These are phyloP conservation scores for Muscina levida DNA, from an alignment of 2,888 invertebrate genomes.

Conservation along the genomic window DNA sequence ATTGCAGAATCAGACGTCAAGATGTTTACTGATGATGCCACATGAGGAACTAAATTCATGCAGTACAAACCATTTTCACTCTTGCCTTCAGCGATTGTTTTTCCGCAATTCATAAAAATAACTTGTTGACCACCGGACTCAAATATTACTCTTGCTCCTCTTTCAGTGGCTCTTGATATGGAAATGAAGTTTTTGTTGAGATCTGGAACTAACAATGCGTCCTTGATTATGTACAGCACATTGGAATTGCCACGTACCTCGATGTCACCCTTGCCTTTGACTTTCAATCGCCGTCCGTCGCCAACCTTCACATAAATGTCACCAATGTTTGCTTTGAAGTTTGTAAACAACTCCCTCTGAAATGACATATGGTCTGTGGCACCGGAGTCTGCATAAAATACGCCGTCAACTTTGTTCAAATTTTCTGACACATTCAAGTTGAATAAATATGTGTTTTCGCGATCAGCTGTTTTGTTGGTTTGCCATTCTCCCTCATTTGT, in stretches of 20 bases:
- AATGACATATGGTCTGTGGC: constrained; percentile 59
- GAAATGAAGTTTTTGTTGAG: constrained; percentile 37
- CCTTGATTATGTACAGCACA: constrained; percentile 45
- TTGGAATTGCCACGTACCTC: constrained; percentile 11
- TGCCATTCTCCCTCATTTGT: no score
- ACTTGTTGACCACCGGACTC: constrained; percentile 59
- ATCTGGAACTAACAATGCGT: constrained; percentile 51
- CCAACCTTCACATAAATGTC: constrained; percentile 44
- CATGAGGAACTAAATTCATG: no score
- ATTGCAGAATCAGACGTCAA: no score
- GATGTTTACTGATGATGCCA: no score
- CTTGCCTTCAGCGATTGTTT: constrained; percentile 57
- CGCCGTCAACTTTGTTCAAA: constrained; percentile 13
- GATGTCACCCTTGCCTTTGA: constrained; percentile 44
- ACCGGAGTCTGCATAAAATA: constrained; percentile 62
- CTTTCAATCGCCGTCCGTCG: constrained; percentile 35
- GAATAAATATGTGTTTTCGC: constrained; percentile 34
- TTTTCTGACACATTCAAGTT: constrained; percentile 28
- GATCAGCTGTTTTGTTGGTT: background rate
- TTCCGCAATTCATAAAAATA: constrained; percentile 49
- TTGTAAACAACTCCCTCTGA: constrained; percentile 33
- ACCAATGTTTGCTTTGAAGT: constrained; percentile 6
- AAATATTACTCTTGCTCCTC: constrained; percentile 58
- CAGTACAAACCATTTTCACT: constrained; percentile 53
- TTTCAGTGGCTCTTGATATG: constrained; percentile 47